Conservation (phyloP, 2,797 vertebrate species). For the Urophycis tenuis region DNA sequence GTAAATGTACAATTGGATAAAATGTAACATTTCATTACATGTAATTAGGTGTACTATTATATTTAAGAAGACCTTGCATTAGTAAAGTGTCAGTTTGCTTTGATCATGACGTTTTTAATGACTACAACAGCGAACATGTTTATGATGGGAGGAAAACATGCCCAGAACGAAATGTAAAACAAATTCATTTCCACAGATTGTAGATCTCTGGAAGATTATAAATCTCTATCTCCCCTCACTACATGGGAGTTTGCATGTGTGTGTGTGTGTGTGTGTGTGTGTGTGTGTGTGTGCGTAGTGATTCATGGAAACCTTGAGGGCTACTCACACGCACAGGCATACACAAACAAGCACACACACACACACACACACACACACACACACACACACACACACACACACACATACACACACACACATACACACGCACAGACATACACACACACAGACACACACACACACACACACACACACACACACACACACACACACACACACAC, state of each 20-base stretch:
- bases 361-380: constrained; percentile 10
- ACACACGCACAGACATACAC: neutral
- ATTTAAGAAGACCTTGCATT: neutral
- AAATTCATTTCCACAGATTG: neutral
- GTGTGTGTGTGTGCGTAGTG: neutral
- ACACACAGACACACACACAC: constrained; percentile 8
- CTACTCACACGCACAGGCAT: neutral
- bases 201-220: too few species aligned
- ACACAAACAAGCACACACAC: constrained; percentile 7
- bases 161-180: neutral
- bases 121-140: neutral
- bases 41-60: neutral
- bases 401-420: constrained; percentile 1
- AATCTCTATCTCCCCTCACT: neutral
- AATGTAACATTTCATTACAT: neutral
- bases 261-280: neutral
- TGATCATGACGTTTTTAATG: neutral
- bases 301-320: too few species aligned
- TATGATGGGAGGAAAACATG: neutral
- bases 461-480: constrained; percentile 1
- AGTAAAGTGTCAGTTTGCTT: neutral
- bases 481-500: constrained; percentile 6
- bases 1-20: neutral
- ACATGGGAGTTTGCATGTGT: neutral
- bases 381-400: constrained; percentile 1